Conservation (phyloP, 37 sponge, comb jelly and placozoan genomes). For the Haliclona indistincta region DNA sequence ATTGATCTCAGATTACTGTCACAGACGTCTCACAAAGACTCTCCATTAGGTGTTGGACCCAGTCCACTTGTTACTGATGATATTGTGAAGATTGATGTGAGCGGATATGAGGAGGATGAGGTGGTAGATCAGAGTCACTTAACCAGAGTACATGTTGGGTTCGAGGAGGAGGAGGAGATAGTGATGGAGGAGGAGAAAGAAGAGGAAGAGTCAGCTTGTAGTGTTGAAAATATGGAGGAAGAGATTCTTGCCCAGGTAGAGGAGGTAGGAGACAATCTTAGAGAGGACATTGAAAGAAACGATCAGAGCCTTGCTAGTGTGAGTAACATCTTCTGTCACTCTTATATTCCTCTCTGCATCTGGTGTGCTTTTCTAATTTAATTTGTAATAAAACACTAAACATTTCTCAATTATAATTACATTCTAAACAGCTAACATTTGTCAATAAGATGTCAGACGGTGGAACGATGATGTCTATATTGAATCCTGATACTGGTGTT, state of each 20-base stretch:
- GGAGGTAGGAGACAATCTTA: not conserved
- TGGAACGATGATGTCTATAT: slow-evolving; percentile 44
- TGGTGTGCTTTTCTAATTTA: not conserved
- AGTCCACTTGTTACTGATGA: not conserved
- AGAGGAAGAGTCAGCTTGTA: not conserved
- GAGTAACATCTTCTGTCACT: not conserved
- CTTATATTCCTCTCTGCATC: not conserved
- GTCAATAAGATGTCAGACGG: slow-evolving; percentile 54
- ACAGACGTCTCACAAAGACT: not conserved
- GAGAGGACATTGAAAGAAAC: not conserved
- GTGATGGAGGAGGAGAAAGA: not conserved
- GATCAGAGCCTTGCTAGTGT: too few species aligned
- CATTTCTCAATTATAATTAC: not conserved
- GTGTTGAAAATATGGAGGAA: slow-evolving; percentile 8
- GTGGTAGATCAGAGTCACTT: not conserved
- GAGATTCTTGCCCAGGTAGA: not conserved
- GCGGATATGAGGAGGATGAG: not conserved
- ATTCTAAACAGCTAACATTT: slow-evolving; percentile 25
- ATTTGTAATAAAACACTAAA: not conserved
- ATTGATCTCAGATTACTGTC: slow-evolving; percentile 22
- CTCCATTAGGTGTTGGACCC: not conserved
- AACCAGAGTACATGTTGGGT: not conserved
- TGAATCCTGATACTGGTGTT: slow-evolving; percentile 64
- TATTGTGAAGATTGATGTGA: not conserved
- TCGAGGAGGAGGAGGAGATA: not conserved